Percentiles rank a stretch among this genome's conserved stretches.
Evolutionary conservation across 2,113 vertebrate species (phyloP).

Genomic region (Oxyruncus cristatus): DNA sequence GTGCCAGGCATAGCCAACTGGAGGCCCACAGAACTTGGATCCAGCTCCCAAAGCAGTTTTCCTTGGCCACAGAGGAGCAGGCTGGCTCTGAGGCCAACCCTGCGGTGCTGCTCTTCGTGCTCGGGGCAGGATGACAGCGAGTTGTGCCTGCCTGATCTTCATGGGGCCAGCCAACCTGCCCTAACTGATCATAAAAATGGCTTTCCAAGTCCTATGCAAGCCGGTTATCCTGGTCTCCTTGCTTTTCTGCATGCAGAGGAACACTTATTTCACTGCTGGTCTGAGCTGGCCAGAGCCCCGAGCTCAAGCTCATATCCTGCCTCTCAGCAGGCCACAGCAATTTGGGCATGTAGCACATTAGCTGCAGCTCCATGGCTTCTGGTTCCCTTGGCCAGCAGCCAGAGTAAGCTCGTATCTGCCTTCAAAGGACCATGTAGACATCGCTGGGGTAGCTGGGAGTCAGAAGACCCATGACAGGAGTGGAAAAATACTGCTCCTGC

Average conservation of each 20-base stretch:
- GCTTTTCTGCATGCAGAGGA: not conserved
- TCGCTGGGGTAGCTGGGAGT: conserved; percentile 24
- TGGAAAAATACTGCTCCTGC: conserved; percentile 61
- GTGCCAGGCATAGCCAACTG: conserved; percentile 2
- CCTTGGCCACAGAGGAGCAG: conserved; percentile 25
- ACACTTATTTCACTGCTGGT: not conserved
- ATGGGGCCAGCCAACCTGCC: not conserved
- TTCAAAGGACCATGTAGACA: conserved; percentile 57
- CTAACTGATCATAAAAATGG: not conserved
- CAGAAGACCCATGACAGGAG: conserved; percentile 42
- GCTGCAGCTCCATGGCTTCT: conserved; percentile 60
- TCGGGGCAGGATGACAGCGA: not conserved
- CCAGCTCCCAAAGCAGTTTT: conserved; percentile 28
- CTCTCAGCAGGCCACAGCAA: conserved; percentile 61
- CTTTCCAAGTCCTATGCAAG: not conserved
- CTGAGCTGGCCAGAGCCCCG: conserved; percentile 29
- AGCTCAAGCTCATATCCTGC: conserved; percentile 58
- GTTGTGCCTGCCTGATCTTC: not conserved
- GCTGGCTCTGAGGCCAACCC: not conserved
- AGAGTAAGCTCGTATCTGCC: conserved; percentile 60
- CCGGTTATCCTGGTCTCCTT: not conserved
- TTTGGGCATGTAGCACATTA: conserved; percentile 56
- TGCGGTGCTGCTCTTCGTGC: not conserved
- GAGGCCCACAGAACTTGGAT: conserved; percentile 38
- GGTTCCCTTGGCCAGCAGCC: conserved; percentile 50